phyloP scores from a whole-genome alignment of 2,113 vertebrate species.

The Atlantisia rogersi region DNA sequence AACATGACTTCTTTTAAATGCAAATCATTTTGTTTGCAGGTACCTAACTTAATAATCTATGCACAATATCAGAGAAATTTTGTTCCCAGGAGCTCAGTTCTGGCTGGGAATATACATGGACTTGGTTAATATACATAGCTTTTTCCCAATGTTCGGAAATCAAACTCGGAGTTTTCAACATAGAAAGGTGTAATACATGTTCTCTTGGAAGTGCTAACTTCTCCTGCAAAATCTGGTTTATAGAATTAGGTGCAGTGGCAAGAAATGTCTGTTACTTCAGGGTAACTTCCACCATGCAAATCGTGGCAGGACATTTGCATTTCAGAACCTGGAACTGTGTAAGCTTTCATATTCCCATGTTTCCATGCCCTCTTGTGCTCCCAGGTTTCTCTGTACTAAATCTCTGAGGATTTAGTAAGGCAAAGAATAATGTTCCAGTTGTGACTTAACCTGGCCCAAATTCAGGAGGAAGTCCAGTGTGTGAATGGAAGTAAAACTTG shows the following conservation, averaged over 20 bases:
- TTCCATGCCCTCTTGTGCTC: neutral
- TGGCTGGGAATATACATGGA: neutral
- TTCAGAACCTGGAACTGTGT: neutral
- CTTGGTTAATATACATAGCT: neutral
- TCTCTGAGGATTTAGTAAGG: neutral
- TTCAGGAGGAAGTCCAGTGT: neutral
- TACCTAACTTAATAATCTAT: neutral
- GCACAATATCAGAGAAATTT: neutral
- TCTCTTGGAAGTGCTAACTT: neutral
- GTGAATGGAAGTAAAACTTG: neutral
- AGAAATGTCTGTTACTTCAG: fast-evolving
- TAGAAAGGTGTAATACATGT: neutral
- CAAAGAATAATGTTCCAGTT: neutral
- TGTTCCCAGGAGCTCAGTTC: neutral
- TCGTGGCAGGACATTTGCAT: fast-evolving
- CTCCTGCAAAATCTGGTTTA: neutral
- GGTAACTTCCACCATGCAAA: neutral
- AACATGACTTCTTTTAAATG: neutral
- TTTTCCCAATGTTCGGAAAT: neutral
- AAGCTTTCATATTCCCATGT: fast-evolving
- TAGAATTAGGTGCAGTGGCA: neutral
- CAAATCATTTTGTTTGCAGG: neutral
- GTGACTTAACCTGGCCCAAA: neutral
- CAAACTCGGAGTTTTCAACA: neutral
- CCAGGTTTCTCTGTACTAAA: neutral